These are phyloP conservation scores for Callithrix jacchus DNA, from an alignment of 2,113 vertebrate genomes.

Conservation along the genomic window DNA sequence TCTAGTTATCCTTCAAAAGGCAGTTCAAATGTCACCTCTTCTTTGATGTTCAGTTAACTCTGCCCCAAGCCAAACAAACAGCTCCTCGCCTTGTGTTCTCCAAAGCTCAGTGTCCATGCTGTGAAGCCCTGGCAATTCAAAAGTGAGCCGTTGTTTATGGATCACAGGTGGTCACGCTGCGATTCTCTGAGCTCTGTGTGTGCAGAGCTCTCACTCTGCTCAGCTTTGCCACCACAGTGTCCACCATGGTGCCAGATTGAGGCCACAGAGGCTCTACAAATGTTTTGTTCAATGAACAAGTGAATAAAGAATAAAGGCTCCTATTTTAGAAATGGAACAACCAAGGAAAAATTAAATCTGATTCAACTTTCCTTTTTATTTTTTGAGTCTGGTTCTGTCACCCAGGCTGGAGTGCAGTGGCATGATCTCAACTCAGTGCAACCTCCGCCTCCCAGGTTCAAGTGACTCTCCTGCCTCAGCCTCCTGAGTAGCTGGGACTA, in stretches of 20 bases:
- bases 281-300: neutral
- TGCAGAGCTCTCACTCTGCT: neutral
- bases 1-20: neutral
- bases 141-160: neutral
- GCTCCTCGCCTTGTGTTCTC: neutral
- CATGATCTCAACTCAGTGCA: too few relatives aligned
- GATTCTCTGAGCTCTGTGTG: neutral
- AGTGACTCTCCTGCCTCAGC: too few relatives aligned
- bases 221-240: neutral
- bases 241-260: neutral
- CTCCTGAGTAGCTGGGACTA: too few relatives aligned
- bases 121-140: neutral
- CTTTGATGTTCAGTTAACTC: neutral
- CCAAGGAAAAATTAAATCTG: neutral
- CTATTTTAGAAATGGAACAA: neutral
- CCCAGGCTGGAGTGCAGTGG: too few relatives aligned
- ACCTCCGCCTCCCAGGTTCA: too few relatives aligned
- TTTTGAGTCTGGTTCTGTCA: too few relatives aligned
- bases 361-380: too few relatives aligned
- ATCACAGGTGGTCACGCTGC: fast-evolving
- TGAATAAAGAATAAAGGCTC: neutral
- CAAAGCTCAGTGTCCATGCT: neutral
- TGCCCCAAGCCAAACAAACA: neutral
- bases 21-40: neutral
- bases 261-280: neutral